phyloP scores from a whole-genome alignment of 2,888 invertebrate genomes.

The Tipula lateralis region DNA sequence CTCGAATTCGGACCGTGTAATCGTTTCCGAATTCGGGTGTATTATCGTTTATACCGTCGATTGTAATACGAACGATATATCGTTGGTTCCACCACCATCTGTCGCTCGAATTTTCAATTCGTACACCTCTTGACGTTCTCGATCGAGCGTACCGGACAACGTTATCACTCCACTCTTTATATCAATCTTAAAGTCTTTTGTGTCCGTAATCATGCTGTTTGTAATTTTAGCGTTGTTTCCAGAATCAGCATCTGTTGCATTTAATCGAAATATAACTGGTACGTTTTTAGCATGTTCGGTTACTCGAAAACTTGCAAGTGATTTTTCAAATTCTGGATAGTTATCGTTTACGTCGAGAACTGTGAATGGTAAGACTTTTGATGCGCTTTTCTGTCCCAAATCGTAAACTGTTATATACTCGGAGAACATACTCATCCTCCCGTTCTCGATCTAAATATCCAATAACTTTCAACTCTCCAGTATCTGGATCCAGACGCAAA shows the following conservation, averaged over 20 bases:
- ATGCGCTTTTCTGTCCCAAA: slow-evolving; percentile 73
- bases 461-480: slow-evolving; percentile 79
- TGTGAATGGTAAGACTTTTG: slow-evolving; percentile 69
- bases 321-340: slow-evolving; percentile 77
- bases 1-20: slow-evolving; percentile 77
- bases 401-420: slow-evolving; percentile 87
- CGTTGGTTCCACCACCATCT: slow-evolving; percentile 63
- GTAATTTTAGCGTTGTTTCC: slow-evolving; percentile 74
- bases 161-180: slow-evolving; percentile 68
- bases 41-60: slow-evolving; percentile 89
- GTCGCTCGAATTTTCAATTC: slow-evolving; percentile 73
- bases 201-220: slow-evolving; percentile 70
- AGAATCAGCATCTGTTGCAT: slow-evolving; percentile 78
- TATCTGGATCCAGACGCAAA: slow-evolving; percentile 80
- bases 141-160: slow-evolving; percentile 72
- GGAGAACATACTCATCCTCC: slow-evolving; percentile 72
- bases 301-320: slow-evolving; percentile 75
- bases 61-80: slow-evolving; percentile 67
- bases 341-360: slow-evolving; percentile 89
- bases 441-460: slow-evolving; percentile 85
- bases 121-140: slow-evolving; percentile 78
- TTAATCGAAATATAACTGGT: slow-evolving; percentile 75
- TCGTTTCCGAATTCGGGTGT: slow-evolving; percentile 73
- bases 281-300: slow-evolving; percentile 82
- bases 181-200: slow-evolving; percentile 74